These are phyloP conservation scores for Harpagoxenus sublaevis DNA, from an alignment of 2,888 invertebrate species.

Conservation along the genomic window DNA sequence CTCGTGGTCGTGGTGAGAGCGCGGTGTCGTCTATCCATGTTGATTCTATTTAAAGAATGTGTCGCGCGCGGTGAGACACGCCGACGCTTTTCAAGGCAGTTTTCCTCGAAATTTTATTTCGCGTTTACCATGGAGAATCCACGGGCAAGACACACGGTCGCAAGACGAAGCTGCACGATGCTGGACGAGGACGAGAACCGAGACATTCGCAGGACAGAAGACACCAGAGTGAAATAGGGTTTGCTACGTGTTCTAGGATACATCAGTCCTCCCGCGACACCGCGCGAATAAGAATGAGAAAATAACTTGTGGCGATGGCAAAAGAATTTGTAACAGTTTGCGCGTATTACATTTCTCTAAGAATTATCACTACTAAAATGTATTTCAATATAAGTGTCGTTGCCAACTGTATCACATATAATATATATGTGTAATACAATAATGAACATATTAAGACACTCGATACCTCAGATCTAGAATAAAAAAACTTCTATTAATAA, in stretches of 20 bases:
- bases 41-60: constrained; percentile 55
- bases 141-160: neutral
- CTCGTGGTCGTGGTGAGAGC: constrained; percentile 2
- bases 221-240: constrained; percentile 26
- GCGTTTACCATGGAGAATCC: constrained; percentile 28
- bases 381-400: neutral
- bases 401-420: neutral
- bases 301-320: constrained; percentile 16
- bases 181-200: neutral
- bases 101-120: constrained; percentile 42
- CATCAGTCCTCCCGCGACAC: constrained; percentile 25
- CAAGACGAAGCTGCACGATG: neutral
- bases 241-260: constrained; percentile 27
- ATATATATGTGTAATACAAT: neutral
- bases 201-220: constrained; percentile 14
- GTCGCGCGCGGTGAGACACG: constrained; percentile 29
- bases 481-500: no score
- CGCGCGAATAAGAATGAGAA: constrained; percentile 8
- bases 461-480: no score
- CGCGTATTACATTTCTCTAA: neutral
- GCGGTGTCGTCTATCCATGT: constrained; percentile 42
- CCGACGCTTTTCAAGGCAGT: constrained; percentile 40
- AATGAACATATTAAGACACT: neutral
- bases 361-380: neutral
- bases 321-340: constrained; percentile 19